Evolutionary conservation across 2,888 invertebrate genomes (phyloP).

Genomic region (Polydrusus pterygomalis): DNA sequence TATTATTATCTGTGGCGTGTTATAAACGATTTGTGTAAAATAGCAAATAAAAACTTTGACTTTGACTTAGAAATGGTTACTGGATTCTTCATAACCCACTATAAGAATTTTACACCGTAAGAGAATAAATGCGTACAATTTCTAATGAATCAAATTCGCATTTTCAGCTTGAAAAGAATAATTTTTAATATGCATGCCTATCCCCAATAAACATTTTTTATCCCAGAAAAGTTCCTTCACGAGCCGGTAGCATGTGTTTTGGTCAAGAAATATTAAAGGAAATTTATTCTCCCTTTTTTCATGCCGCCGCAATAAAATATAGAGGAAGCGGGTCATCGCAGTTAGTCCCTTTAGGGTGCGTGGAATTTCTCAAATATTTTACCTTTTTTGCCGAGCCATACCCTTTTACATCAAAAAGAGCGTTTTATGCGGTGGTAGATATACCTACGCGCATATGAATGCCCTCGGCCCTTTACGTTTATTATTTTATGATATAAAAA

Average conservation of each 20-base stretch:
- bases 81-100: too few species aligned
- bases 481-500: constrained; percentile 23
- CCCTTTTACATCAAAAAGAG: constrained; percentile 29
- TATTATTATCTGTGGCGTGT: too few species aligned
- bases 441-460: constrained; percentile 25
- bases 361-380: constrained; percentile 39
- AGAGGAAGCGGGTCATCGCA: constrained; percentile 20
- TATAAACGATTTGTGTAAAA: too few species aligned
- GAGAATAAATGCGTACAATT: too few species aligned
- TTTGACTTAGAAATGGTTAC: too few species aligned
- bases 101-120: too few species aligned
- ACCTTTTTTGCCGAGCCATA: constrained; percentile 34
- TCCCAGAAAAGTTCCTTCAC: constrained; percentile 12
- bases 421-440: constrained; percentile 29
- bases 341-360: constrained; percentile 15
- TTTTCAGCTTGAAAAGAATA: neutral
- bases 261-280: constrained; percentile 58
- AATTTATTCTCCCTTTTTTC: constrained; percentile 56
- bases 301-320: constrained; percentile 42
- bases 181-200: constrained; percentile 22
- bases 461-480: neutral
- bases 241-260: constrained; percentile 44
- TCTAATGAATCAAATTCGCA: neutral
- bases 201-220: constrained; percentile 8
- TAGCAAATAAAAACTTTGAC: too few species aligned